A percentile compares a stretch with the other conserved stretches of the same genome.
phyloP scores from a whole-genome alignment of 2,113 vertebrate species.

The Balaeniceps rex region DNA sequence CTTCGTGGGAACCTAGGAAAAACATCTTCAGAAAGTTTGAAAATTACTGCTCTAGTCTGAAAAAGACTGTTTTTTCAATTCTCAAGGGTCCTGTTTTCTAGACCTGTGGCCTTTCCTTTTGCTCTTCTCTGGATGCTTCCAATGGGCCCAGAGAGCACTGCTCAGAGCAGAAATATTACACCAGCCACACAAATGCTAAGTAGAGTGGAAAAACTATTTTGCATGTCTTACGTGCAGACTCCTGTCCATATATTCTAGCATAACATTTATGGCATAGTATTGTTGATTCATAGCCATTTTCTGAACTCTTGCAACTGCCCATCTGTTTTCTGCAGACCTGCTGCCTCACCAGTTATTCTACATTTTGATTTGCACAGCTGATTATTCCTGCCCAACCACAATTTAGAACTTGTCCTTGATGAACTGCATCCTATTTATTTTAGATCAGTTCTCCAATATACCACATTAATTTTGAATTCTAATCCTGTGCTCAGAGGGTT shows the following conservation, averaged over 20 bases:
- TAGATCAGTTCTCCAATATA: constrained; percentile 17
- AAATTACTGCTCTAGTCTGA: background rate
- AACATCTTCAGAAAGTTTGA: background rate
- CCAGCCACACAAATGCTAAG: background rate
- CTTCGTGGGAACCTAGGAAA: background rate
- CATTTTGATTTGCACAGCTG: constrained; percentile 45
- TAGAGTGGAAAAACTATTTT: constrained; percentile 4
- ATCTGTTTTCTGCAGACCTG: constrained; percentile 22
- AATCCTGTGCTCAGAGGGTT: constrained; percentile 12
- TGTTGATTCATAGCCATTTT: constrained; percentile 5
- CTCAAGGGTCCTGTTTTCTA: background rate
- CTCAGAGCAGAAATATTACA: background rate
- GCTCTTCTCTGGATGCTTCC: background rate
- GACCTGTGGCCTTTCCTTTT: background rate
- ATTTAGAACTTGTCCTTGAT: constrained; percentile 9
- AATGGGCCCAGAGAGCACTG: fast-evolving
- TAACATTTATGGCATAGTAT: background rate
- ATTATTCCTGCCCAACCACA: constrained; percentile 16
- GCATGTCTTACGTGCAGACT: background rate
- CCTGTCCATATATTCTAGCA: background rate
- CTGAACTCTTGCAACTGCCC: constrained; percentile 15
- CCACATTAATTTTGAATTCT: constrained; percentile 30
- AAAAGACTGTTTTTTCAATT: background rate
- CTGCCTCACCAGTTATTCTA: constrained; percentile 13
- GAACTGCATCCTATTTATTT: constrained; percentile 28